Evolutionary conservation across 2,113 vertebrate genomes (phyloP), one percentile per base, ranked within the genome.

Genomic region (human): DNA sequence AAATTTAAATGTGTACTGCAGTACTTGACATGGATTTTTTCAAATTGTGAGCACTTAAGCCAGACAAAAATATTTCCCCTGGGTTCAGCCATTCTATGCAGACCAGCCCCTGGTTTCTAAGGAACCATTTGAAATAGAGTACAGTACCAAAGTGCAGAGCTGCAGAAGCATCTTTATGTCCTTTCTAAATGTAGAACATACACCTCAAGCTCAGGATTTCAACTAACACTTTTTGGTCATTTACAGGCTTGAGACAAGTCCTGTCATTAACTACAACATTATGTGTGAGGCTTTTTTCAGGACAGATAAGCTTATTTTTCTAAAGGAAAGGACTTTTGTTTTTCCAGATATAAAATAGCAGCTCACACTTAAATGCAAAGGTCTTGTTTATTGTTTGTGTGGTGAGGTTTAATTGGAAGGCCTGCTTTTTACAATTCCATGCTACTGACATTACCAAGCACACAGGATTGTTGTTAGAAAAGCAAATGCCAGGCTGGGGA

Each of bases 21-120:
- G 64, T 89, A 90, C 48, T 89, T 75, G 90, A 92, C 45, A 88
- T 22, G n/a, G 73, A 96, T 82, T 95, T 89, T 94, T 89, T 78
- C 72, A 94, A 95, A 97, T 89, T 90, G 81, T 91, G 96, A 96
- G 59, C 83, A 75, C 78, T 94, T 89, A 81, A 61, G 73, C 40
- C 38, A 72, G 61, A 94, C 66, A 68, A 91, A 97, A 93, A 64
- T 96, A 57, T 94, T 92, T 96, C 78, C 76, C 55, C 35, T 89
- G 85, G 57, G 66, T 80, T 75, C 93, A 90, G 43, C 72, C n/a
- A 50, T 59, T 90, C 85, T 66, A 45, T 3, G 3, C 59, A 92
- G 45, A 97, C n/a, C 50, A n/a, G 57, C 32, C 81, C 66, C 84
- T 94, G 89, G 80, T 82, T 87, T 96, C 72, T 78, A 48, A 95